Base-by-base conservation (phyloP, 1,140 invertebrate species). In the Drosophila ironensis region DNA sequence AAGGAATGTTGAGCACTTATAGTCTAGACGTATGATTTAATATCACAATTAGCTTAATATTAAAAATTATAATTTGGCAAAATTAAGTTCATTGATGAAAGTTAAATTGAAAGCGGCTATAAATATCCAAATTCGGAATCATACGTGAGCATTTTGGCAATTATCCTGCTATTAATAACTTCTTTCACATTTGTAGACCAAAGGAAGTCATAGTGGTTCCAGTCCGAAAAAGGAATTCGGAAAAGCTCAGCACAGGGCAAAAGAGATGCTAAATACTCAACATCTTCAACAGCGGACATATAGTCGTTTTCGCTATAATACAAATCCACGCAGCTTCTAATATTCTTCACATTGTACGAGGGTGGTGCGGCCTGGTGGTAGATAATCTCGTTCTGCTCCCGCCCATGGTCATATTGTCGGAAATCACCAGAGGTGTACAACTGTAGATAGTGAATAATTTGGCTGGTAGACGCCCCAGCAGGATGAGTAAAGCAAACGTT, bases 261-360 rank as follows among this genome's bases (percentile, higher is more conserved):
- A 22, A 90, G 61, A 0, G 80, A 80, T 16, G 89, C 90, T 19
- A 93, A 59, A 40, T 72, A 75, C 11, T 89, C 80, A 0, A 92
- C 90, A 72, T 92, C 92, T 44, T 89, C 88, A 6, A 92, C 90
- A n/a, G 91, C 87, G 5, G 92, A 91, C 27, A 94, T 87, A 90
- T 92, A 92, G 69, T 95, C 95, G 33, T 92, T 92, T 1, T 92
- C 89, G 44, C 93, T 93, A 66, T 92, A 94, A 70, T 94, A 94
- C 19, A 95, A 72, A 4, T 92, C 91, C 1, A 94, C 91, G 7
- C 94, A 94, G 52, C 92, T 91, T 3, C 90, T 92, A 11, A 95
- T 92, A 42, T 92, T 92, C 12, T 87, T 63, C 4, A 93, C 69
- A 35, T 92, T 88, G 67, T 93, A 93, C 9, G 88, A 70, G 0